Base-by-base conservation (phyloP, 2,113 vertebrate genomes). In the Seriola aureovittata region DNA sequence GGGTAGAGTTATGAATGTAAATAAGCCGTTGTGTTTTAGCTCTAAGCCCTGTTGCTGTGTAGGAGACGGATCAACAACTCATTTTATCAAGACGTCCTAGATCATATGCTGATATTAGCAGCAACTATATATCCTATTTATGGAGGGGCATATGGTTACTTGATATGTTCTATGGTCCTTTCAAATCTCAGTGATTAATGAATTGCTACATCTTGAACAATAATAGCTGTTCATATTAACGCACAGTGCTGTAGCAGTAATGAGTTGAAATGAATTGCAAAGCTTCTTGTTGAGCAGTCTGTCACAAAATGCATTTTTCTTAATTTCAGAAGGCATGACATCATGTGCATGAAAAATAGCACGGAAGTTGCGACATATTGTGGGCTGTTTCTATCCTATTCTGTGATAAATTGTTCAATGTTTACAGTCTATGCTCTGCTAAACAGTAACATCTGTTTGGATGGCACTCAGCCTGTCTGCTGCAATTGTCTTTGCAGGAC, bases 361-460 rank as follows among this genome's bases (percentile, higher is more conserved):
- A 55, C 58, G 65, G 29, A 65, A 57, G 42, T 46, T 76, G 38
- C 10, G 72, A 82, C 88, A 93, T 82, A 85, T 89, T 90, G 88
- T 12, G 21, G 40, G 74, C 76, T 79, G 68, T 88, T 88, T 88
- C 80, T 29, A 36, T 86, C 84, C 85, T 66, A n/a, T 71, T 84
- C 80, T 67, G 81, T 88, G 66, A 68, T 77, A 69, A 88, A 90
- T 73, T 85, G 89, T 86, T 87, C 74, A 88, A 75, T 87, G 87
- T 88, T 91, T 86, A 87, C 78, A 21, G 67, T 82, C 81, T n/a
- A 83, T 72, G 90, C 91, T 90, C 89, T 72, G 88, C 80, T 92
- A 83, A 91, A 71, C 91, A 93, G 73, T 17, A 88, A 88, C 90
- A 94, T 92, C 93, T 93, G 90, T 81, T 89, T 87, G 58, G 84